Evolutionary conservation across 2,113 vertebrate genomes (phyloP).

Genomic region (Syngnathus floridae): DNA sequence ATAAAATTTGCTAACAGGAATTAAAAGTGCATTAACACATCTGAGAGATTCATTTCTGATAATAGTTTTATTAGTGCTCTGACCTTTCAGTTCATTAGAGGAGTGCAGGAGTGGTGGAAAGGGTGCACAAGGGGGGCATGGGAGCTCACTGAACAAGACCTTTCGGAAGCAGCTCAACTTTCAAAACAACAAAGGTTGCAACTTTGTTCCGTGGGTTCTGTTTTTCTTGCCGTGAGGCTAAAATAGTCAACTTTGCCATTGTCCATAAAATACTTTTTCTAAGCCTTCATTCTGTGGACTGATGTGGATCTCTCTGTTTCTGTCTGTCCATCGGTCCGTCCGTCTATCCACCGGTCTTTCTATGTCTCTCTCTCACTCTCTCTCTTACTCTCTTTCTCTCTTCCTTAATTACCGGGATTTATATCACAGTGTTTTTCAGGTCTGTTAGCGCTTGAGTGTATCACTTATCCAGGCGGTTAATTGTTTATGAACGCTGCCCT

Average conservation of each 20-base stretch:
- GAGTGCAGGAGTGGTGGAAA: slow-evolving; percentile 50
- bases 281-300: slow-evolving; percentile 21
- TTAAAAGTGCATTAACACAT: slow-evolving; percentile 83
- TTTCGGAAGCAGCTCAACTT: slow-evolving; percentile 33
- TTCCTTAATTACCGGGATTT: slow-evolving; percentile 56
- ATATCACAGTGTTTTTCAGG: slow-evolving; percentile 58
- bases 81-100: slow-evolving; percentile 81
- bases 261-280: background rate
- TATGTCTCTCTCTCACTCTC: too few species aligned
- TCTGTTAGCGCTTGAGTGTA: slow-evolving; percentile 64
- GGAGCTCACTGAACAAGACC: slow-evolving; percentile 41
- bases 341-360: slow-evolving; percentile 40
- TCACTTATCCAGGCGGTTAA: slow-evolving; percentile 67
- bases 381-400: slow-evolving; percentile 36
- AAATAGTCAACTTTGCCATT: slow-evolving; percentile 7
- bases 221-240: slow-evolving; percentile 1
- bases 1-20: slow-evolving; percentile 83
- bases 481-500: slow-evolving; percentile 65
- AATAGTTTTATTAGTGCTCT: slow-evolving; percentile 81
- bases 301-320: background rate
- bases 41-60: slow-evolving; percentile 78
- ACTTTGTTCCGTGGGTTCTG: slow-evolving; percentile 3
- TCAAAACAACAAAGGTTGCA: slow-evolving; percentile 11
- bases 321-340: too few species aligned
- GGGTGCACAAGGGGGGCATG: slow-evolving; percentile 36